Evolutionary conservation across 2,113 vertebrate genomes (phyloP).

Genomic region (Stomatorhinus ivindoensis): DNA sequence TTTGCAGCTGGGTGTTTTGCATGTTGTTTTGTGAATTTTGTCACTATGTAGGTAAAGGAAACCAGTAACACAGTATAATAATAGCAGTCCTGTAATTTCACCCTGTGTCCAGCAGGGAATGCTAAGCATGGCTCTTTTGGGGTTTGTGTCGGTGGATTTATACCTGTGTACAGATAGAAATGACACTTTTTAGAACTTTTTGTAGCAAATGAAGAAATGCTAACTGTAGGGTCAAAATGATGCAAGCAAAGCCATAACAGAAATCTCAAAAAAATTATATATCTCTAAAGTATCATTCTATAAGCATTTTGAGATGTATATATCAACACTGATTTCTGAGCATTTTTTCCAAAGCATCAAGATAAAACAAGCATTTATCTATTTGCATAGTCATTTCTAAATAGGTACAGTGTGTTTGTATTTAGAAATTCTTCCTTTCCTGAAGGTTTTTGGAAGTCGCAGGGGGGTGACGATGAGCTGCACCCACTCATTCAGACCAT

Average conservation of each 20-base stretch:
- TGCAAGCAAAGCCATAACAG: neutral
- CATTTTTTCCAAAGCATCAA: neutral
- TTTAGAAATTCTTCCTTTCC: neutral
- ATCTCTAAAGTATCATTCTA: neutral
- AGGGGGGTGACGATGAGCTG: neutral
- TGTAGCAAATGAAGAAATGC: neutral
- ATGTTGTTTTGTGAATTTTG: constrained; percentile 4
- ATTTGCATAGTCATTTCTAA: neutral
- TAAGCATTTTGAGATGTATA: neutral
- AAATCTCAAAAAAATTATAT: neutral
- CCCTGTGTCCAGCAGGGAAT: constrained; percentile 7
- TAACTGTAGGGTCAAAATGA: neutral
- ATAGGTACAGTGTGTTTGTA: neutral
- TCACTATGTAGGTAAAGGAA: neutral
- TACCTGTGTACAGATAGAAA: neutral
- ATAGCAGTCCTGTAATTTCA: constrained; percentile 38
- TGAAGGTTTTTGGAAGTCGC: neutral
- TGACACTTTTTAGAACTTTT: neutral
- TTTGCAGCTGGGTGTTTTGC: constrained; percentile 15
- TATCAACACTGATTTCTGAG: neutral
- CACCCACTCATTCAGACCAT: neutral
- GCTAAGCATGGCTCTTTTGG: neutral
- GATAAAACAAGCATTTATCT: neutral
- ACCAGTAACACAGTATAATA: no score
- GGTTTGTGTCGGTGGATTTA: neutral